Conservation (phyloP, 2,888 invertebrate genomes). For the Pyrrhosoma nymphula region DNA sequence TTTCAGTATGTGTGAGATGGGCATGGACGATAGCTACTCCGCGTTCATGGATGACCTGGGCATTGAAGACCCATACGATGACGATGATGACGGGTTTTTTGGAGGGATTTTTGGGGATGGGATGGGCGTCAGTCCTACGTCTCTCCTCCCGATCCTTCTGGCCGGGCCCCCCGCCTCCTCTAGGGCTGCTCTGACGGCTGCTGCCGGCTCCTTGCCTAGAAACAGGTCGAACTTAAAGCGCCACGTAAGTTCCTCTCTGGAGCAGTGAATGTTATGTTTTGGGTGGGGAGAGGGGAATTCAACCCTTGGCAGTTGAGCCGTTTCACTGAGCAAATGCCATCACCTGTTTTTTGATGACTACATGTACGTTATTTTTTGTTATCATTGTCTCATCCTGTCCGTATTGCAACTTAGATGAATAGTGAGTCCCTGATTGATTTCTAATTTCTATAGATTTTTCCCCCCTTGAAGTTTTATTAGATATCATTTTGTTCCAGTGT, state of each 20-base stretch:
- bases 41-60: constrained; percentile 36
- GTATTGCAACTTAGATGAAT: background rate
- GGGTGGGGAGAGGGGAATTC: constrained; percentile 34
- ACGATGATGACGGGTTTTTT: constrained; percentile 43
- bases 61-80: constrained; percentile 48
- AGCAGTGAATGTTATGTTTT: constrained; percentile 56
- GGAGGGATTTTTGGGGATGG: constrained; percentile 46
- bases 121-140: constrained; percentile 53
- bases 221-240: constrained; percentile 68
- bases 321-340: constrained; percentile 23
- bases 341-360: background rate
- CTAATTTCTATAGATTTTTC: background rate
- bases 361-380: background rate
- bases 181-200: constrained; percentile 64
- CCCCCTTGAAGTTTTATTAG: background rate
- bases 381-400: background rate
- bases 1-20: constrained; percentile 75
- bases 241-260: constrained; percentile 68
- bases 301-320: constrained; percentile 66
- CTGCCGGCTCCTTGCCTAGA: constrained; percentile 66
- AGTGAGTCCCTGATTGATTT: background rate
- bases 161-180: constrained; percentile 64
- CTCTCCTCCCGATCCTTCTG: constrained; percentile 61
- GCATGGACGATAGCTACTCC: constrained; percentile 15
- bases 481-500: background rate